Base-by-base conservation (phyloP, 2,113 vertebrate species). In the Bubo blakistoni region DNA sequence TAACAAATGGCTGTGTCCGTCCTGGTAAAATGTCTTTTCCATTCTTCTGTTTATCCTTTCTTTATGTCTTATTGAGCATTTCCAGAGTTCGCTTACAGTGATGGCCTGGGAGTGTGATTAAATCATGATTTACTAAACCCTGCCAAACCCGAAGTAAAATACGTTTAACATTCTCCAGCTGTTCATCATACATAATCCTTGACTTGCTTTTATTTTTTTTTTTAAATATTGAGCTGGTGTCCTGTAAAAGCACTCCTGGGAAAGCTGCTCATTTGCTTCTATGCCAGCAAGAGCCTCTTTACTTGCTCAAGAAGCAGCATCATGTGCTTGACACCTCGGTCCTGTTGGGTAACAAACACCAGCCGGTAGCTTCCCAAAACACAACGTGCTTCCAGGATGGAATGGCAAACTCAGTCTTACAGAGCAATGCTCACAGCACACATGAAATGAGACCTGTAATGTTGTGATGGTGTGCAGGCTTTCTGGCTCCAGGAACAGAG, bases 61-160 rank as follows among this genome's bases (percentile, higher is more conserved):
- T 96, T 91, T 83, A 47, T 70, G 69, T 90, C 85, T 92, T 92
- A 73, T 1, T 67, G 91, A 98, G 96, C 77, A 95, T 97, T 95
- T 96, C 96, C 94, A 98, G 96, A 86, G 92, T 96, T 97, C 81
- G 22, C 94, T 97, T 93, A 84, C 78, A 94, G 82, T 46, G 44
- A 92, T 95, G 94, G 97, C 92, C 76, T 30, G 88, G 93, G 92
- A 97, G 84, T 2, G 32, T 94, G 97, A 92, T 98, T 98, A 95
- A 97, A 94, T 85, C 46, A 59, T 95, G 93, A 97, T 97, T 97
- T 94, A 95, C 94, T 96, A 90, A 96, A 87, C 76, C 69, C 65
- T 98, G 98, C 97, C 98, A 98, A 63, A 97, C 84, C 72, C 87
- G 72, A 81, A 97, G 96, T 93, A 98, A 98, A 98, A 97, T 97